Conservation (phyloP, 2,113 vertebrate species). For the Microcebus lehilahytsara region DNA sequence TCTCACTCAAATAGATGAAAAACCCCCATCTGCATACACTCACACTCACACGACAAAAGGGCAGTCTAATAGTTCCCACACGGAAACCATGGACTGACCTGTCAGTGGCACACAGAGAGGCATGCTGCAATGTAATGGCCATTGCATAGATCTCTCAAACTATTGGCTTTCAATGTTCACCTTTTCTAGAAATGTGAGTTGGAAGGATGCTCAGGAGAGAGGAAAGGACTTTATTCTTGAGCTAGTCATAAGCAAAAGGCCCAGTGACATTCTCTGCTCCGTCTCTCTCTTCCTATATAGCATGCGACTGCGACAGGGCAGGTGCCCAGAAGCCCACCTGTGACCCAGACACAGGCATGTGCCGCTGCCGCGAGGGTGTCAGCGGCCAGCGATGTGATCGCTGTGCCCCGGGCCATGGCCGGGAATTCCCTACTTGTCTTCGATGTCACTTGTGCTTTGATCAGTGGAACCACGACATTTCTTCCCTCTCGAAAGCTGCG, state of each 20-base stretch:
- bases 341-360: conserved; percentile 86
- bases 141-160: not conserved
- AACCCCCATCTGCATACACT: not conserved
- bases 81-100: not conserved
- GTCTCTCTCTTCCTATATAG: conserved; percentile 77
- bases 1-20: not conserved
- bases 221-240: not conserved
- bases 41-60: not conserved
- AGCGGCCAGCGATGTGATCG: conserved; percentile 85
- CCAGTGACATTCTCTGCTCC: not conserved
- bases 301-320: conserved; percentile 87
- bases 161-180: not conserved
- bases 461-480: conserved; percentile 83
- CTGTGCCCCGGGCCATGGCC: conserved; percentile 80
- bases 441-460: conserved; percentile 88
- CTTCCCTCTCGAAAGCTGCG: conserved; percentile 77
- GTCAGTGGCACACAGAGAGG: not conserved
- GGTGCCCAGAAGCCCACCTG: conserved; percentile 86
- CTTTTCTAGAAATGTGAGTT: not conserved
- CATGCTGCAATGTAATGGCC: not conserved
- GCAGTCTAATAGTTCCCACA: not conserved
- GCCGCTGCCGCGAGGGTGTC: conserved; percentile 85
- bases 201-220: not conserved
- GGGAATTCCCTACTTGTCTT: conserved; percentile 86
- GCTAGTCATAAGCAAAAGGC: not conserved